Conservation (phyloP, 2,113 vertebrate species). For the Crotalus tigris region DNA sequence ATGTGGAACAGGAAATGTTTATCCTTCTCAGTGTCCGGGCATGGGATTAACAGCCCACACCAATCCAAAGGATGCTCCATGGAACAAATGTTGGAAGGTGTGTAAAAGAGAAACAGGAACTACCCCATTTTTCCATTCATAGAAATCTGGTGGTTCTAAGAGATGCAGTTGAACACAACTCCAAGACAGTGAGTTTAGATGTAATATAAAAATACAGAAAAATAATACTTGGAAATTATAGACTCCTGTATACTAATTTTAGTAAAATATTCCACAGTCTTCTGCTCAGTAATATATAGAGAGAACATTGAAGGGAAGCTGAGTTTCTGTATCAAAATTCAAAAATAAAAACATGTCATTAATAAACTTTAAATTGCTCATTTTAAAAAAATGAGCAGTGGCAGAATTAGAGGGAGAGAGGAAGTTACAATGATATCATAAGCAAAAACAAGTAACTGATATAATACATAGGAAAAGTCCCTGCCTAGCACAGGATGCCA, state of each 20-base stretch:
- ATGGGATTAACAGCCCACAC: not conserved
- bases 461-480: not conserved
- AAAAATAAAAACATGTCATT: rapidly evolving
- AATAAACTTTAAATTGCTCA: not conserved
- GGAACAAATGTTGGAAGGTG: not conserved
- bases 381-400: rapidly evolving
- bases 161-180: not conserved
- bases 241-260: too few relatives aligned
- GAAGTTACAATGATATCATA: not conserved
- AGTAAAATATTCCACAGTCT: not conserved
- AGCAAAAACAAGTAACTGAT: not conserved
- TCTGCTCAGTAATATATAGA: not conserved
- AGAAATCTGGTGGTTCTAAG: not conserved
- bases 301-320: not conserved
- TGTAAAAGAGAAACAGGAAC: not conserved
- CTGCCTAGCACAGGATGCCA: conserved; percentile 60
- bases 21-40: not conserved
- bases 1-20: not conserved
- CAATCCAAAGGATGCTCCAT: not conserved
- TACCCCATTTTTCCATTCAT: not conserved
- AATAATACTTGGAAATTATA: not conserved
- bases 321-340: not conserved
- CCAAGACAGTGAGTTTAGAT: not conserved
- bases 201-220: not conserved
- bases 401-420: not conserved